Conservation (phyloP, 2,888 invertebrate species). For the Meloe dianella region DNA sequence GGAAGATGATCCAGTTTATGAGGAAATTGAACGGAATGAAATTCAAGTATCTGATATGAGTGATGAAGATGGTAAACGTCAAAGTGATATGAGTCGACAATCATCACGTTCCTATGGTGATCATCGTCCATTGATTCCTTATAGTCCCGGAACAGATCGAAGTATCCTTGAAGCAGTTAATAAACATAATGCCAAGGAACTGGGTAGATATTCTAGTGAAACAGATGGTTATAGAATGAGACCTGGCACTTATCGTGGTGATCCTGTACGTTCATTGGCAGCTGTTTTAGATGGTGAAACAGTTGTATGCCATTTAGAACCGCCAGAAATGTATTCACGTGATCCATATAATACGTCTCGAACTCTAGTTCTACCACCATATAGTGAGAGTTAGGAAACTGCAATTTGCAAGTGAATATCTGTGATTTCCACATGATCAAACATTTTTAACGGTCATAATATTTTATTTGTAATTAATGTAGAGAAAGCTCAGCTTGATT, state of each 20-base stretch:
- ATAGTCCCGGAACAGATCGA: slow-evolving; percentile 72
- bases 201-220: slow-evolving; percentile 60
- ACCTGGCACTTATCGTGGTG: slow-evolving; percentile 59
- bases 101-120: slow-evolving; percentile 81
- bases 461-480: slow-evolving; percentile 44
- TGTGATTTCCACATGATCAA: slow-evolving; percentile 61
- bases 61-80: slow-evolving; percentile 77
- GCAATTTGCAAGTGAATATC: slow-evolving; percentile 61
- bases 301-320: slow-evolving; percentile 85
- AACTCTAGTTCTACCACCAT: slow-evolving; percentile 65
- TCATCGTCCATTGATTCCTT: slow-evolving; percentile 80
- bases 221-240: slow-evolving; percentile 63
- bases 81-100: slow-evolving; percentile 73
- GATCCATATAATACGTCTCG: slow-evolving; percentile 60
- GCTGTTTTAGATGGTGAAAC: slow-evolving; percentile 86
- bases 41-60: slow-evolving; percentile 79
- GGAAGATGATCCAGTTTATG: slow-evolving; percentile 81
- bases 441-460: slow-evolving; percentile 52
- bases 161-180: slow-evolving; percentile 54
- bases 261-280: slow-evolving; percentile 68
- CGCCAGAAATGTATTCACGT: slow-evolving; percentile 63
- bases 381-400: slow-evolving; percentile 67
- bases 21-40: slow-evolving; percentile 77
- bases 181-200: slow-evolving; percentile 57
- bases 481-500: slow-evolving; percentile 57